Conservation (phyloP, 1,140 invertebrate species). For the Mycetomoellerius zeteki region DNA sequence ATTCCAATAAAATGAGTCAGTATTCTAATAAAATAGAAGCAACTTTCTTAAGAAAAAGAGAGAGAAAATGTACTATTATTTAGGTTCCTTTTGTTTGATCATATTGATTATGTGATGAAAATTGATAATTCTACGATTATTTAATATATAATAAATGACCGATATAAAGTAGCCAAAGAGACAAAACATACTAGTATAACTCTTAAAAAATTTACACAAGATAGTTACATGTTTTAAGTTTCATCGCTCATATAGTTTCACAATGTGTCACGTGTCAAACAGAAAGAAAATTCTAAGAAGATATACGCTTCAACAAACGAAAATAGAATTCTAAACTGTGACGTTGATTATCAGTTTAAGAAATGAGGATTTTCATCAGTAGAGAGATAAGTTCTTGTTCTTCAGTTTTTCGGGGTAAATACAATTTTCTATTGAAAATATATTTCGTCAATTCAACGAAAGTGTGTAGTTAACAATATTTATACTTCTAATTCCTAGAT, state of each 20-base stretch:
- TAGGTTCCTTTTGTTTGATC: neutral
- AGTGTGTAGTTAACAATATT: neutral
- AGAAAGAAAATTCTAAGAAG: constrained; percentile 23
- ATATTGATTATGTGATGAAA: neutral
- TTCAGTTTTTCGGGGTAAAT: neutral
- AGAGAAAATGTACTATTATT: neutral
- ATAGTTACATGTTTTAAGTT: neutral
- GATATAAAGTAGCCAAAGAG: neutral
- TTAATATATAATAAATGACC: neutral
- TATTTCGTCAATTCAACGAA: neutral
- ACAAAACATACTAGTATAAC: neutral
- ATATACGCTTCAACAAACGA: neutral
- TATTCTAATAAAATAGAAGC: neutral
- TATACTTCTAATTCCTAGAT: neutral
- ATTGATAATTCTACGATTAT: neutral
- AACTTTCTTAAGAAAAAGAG: neutral
- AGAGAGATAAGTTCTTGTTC: neutral
- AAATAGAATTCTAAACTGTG: constrained; percentile 31
- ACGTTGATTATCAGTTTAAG: constrained; percentile 36
- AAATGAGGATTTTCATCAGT: neutral
- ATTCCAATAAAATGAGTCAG: constrained; percentile 31
- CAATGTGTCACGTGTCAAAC: neutral
- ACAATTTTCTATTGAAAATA: constrained; percentile 17
- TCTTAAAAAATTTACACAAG: neutral
- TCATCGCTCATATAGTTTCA: neutral